These are phyloP conservation scores for Lobophora halterata DNA, from an alignment of 2,888 invertebrate species.

Conservation along the genomic window DNA sequence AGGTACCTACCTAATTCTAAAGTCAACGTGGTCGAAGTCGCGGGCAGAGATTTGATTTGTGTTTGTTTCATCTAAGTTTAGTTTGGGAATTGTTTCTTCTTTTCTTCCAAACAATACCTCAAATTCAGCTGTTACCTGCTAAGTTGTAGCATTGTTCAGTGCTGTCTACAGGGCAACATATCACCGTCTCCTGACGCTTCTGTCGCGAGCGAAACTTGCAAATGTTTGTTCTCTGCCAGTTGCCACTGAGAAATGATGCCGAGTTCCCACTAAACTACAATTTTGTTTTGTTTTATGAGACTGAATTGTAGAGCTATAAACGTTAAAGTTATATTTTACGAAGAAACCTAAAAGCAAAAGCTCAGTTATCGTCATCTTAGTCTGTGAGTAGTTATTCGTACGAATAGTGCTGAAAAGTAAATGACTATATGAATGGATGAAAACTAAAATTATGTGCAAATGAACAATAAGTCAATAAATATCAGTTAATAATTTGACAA, in stretches of 20 bases:
- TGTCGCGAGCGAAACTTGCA: constrained; percentile 25
- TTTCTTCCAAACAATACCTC: constrained; percentile 1
- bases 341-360: no score
- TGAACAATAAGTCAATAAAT: no score
- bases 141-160: constrained; percentile 26
- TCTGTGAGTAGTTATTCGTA: no score
- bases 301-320: background rate
- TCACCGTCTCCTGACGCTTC: constrained; percentile 22
- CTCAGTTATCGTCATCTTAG: no score
- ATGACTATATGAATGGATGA: no score
- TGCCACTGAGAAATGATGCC: constrained; percentile 26
- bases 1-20: no score
- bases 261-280: constrained; percentile 10
- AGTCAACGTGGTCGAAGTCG: no score
- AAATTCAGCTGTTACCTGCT: constrained; percentile 5
- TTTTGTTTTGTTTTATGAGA: constrained; percentile 10
- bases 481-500: constrained; percentile 8
- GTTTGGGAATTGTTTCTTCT: background rate
- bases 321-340: no score
- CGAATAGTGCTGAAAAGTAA: no score
- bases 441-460: no score
- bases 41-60: no score
- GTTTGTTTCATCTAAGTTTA: no score
- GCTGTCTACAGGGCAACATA: constrained; percentile 13
- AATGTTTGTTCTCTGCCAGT: constrained; percentile 29